Evolutionary conservation across 2,888 invertebrate genomes (phyloP), one percentile per base, ranked within the genome.

Genomic region (Protophormia terraenovae): DNA sequence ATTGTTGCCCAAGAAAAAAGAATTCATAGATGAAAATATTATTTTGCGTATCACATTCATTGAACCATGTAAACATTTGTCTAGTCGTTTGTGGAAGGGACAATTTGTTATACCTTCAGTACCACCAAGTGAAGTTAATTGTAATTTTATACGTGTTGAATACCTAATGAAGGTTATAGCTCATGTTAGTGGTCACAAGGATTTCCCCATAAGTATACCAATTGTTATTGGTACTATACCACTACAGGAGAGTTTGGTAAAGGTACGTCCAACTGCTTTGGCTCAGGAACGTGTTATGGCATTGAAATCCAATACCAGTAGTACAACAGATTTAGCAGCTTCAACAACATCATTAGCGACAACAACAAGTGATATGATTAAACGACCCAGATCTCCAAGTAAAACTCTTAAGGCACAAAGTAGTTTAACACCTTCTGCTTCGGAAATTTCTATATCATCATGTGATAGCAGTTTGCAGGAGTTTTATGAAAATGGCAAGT

Each of bases 191-290:
- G 41, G 67, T 22, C 87, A 87, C 16, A 82, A 64, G 0, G 86
- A 88, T 62, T 77, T 84, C 1, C 86, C 86, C 14, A 72, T 89
- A 14, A 38, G 3, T 8, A 47, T 88, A 50, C 88, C 88, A 7
- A 81, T 90, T 7, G 77, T 84, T 10, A 89, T 90, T 64, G 90
- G 90, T 4, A 89, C 89, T 8, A 87, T 89, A 71, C 90, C 90
- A 0, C 24, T 89, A 24, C 79, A 81, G 12, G 88, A 88, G 16
- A 89, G 88, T 81, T 60, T 81, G 10, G 14, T 19, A 3, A 62
- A 19, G 19, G 16, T 2, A 14, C 38, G 66, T 82, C 88, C n/a
- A 81, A 83, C 7, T 82, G 86, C 77, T 85, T 87, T 8, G 72
- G 45, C 82, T 4, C 88, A 87, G 4, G 86, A 72, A 41, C 81